Evolutionary conservation across 2,888 invertebrate genomes (phyloP).

Genomic region (Brachyptera putata): DNA sequence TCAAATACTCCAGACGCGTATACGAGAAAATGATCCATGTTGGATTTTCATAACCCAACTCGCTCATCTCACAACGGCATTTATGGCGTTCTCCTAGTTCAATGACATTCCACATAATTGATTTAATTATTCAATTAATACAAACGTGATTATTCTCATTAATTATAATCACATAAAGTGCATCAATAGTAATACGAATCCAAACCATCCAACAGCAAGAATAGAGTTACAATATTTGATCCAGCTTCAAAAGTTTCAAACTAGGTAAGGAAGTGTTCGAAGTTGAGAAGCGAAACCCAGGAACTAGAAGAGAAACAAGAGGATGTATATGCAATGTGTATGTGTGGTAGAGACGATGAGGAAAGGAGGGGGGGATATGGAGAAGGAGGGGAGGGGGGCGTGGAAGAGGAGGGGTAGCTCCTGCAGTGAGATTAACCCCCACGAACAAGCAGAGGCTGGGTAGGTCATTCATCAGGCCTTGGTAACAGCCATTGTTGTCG

Average conservation of each 20-base stretch:
- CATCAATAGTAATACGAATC: not conserved
- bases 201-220: not conserved
- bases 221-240: conserved; percentile 17
- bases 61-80: too few relatives aligned
- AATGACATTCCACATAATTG: too few relatives aligned
- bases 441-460: conserved; percentile 12
- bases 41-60: too few relatives aligned
- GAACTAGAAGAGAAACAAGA: not conserved
- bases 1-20: too few relatives aligned
- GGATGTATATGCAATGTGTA: not conserved
- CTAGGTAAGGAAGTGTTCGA: conserved; percentile 18
- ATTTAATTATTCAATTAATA: too few relatives aligned
- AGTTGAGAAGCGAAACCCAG: conserved; percentile 8
- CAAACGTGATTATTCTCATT: too few relatives aligned
- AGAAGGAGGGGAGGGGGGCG: not conserved
- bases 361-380: not conserved
- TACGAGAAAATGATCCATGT: too few relatives aligned
- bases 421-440: conserved; percentile 17
- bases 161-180: conserved; percentile 12
- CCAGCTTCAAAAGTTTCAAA: not conserved
- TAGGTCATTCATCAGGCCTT: conserved; percentile 29
- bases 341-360: not conserved
- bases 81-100: too few relatives aligned
- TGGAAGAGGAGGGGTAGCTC: conserved; percentile 1
- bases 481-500: conserved; percentile 28